These are phyloP conservation scores for Heliconius melpomene DNA, from an alignment of 1,140 invertebrate genomes.

Conservation along the genomic window DNA sequence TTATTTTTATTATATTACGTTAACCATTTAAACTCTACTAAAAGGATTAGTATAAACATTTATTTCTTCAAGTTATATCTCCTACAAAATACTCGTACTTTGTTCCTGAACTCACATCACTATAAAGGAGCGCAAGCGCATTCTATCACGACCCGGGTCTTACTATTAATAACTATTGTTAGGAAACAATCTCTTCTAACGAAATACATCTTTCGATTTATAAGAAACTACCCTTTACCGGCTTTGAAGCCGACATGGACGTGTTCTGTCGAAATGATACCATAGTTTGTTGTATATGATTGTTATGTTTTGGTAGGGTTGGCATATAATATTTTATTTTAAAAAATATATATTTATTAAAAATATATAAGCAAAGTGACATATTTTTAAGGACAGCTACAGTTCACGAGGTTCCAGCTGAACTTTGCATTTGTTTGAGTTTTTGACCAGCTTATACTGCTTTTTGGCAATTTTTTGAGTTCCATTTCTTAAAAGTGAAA, in stretches of 20 bases:
- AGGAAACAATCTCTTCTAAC: conserved; percentile 11
- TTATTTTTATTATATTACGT: too few relatives aligned
- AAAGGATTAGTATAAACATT: too few relatives aligned
- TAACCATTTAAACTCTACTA: too few relatives aligned
- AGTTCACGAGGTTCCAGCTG: too few relatives aligned
- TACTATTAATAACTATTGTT: conserved; percentile 23
- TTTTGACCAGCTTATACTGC: too few relatives aligned
- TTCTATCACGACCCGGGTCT: conserved; percentile 58
- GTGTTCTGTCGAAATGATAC: not conserved
- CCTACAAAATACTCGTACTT: too few relatives aligned
- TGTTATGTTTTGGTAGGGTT: not conserved
- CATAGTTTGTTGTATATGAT: not conserved
- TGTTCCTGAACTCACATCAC: conserved; percentile 32
- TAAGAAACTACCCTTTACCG: conserved; percentile 2
- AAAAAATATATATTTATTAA: not conserved
- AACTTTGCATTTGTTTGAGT: too few relatives aligned
- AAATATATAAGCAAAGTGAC: too few relatives aligned
- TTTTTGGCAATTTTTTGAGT: too few relatives aligned
- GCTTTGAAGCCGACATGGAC: conserved; percentile 11
- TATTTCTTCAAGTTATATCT: too few relatives aligned
- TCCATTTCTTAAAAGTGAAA: too few relatives aligned
- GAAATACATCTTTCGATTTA: conserved; percentile 11
- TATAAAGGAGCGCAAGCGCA: conserved; percentile 55
- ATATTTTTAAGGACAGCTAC: too few relatives aligned
- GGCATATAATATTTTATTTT: not conserved